Conservation (phyloP, 2,888 invertebrate species). For the Apotomis betuletana region DNA sequence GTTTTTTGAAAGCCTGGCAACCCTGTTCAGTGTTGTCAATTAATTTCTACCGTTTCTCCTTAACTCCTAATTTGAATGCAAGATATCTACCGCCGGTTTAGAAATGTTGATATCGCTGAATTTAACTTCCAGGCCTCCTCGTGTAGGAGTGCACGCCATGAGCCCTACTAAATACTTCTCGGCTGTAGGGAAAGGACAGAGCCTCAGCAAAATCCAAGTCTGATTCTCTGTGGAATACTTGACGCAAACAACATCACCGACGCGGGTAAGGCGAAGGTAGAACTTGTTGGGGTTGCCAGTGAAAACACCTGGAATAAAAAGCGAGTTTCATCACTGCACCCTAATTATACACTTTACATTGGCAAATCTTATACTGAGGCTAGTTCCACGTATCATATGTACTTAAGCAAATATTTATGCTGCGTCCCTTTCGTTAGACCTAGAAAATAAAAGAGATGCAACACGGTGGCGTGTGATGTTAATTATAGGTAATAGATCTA, state of each 20-base stretch:
- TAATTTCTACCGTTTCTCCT: constrained; percentile 35
- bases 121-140: constrained; percentile 60
- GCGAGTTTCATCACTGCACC: not conserved
- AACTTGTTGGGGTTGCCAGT: constrained; percentile 66
- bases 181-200: constrained; percentile 57
- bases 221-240: constrained; percentile 67
- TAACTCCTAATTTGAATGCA: constrained; percentile 67
- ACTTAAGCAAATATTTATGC: too few relatives aligned
- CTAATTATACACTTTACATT: too few relatives aligned
- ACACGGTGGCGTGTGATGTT: too few relatives aligned
- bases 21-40: not conserved
- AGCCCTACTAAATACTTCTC: constrained; percentile 60
- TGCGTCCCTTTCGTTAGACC: too few relatives aligned
- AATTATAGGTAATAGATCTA: too few relatives aligned
- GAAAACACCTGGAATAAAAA: constrained; percentile 62
- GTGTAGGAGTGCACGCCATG: constrained; percentile 67
- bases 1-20: not conserved
- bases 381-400: too few relatives aligned
- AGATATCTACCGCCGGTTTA: constrained; percentile 61
- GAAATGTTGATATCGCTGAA: constrained; percentile 59
- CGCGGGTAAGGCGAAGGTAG: constrained; percentile 65
- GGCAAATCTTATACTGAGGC: too few relatives aligned
- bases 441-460: too few relatives aligned
- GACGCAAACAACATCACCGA: constrained; percentile 59
- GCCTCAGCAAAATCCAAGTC: constrained; percentile 62